phyloP scores from a whole-genome alignment of 1,140 invertebrate species.

The Aricia agestis region DNA sequence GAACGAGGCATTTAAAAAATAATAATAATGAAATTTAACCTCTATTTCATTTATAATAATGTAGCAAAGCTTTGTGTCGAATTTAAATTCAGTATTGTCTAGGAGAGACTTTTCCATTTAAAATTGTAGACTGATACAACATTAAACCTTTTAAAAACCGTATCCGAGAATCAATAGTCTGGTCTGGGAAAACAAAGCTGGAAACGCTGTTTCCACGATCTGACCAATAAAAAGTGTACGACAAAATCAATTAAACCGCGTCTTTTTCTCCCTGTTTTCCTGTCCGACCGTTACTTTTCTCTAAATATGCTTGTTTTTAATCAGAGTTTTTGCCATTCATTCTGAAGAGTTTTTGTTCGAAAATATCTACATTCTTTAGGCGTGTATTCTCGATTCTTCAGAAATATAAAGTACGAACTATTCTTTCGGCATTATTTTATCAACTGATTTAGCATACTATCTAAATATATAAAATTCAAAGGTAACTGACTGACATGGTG shows the following conservation, averaged over 20 bases:
- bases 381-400: no score
- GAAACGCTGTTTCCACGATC: background rate
- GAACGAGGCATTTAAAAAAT: no score
- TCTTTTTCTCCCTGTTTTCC: constrained; percentile 2
- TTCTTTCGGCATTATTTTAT: no score
- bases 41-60: background rate
- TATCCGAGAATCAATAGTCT: background rate
- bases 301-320: constrained; percentile 1
- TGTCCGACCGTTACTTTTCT: background rate
- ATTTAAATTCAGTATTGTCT: background rate
- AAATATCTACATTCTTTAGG: no score
- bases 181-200: background rate
- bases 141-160: background rate
- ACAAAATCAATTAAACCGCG: background rate
- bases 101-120: background rate
- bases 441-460: no score
- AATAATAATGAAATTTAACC: no score
- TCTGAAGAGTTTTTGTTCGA: background rate
- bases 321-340: background rate
- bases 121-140: background rate
- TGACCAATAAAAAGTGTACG: background rate
- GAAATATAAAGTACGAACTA: no score
- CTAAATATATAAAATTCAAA: no score
- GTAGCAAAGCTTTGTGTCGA: background rate
- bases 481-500: no score